Conservation (phyloP, 2,797 vertebrate genomes). For the Periparus ater region DNA sequence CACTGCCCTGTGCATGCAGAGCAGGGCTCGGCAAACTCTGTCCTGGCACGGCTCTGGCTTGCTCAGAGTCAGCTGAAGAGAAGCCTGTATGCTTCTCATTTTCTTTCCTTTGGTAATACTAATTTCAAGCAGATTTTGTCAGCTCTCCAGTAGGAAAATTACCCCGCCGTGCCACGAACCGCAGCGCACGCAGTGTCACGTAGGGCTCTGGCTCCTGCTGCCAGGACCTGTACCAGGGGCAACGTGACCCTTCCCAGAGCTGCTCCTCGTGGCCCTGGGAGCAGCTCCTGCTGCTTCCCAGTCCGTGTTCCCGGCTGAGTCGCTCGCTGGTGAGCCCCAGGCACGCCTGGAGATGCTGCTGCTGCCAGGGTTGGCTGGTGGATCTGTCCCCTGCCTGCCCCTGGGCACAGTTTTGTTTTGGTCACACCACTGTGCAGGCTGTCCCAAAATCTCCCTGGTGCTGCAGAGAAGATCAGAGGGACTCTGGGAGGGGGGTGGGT, state of each 20-base stretch:
- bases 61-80: background rate
- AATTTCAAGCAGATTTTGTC: constrained; percentile 46
- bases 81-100: constrained; percentile 27
- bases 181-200: background rate
- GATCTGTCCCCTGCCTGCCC: background rate
- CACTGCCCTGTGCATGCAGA: fast-evolving
- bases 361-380: background rate
- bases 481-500: fast-evolving
- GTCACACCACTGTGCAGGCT: fast-evolving
- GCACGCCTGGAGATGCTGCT: background rate
- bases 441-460: background rate
- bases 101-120: background rate
- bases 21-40: fast-evolving
- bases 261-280: background rate
- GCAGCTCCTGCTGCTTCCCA: background rate
- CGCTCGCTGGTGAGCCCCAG: fast-evolving
- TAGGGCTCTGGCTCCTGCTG: background rate
- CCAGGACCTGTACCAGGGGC: background rate
- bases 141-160: constrained; percentile 4
- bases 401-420: background rate
- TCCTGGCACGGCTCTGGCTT: background rate
- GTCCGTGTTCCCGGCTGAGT: fast-evolving
- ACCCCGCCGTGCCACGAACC: background rate
- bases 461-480: background rate
- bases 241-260: background rate